Evolutionary conservation across 2,888 invertebrate genomes (phyloP), one percentile per base, ranked within the genome.

Genomic region (Tenthredo distinguenda): DNA sequence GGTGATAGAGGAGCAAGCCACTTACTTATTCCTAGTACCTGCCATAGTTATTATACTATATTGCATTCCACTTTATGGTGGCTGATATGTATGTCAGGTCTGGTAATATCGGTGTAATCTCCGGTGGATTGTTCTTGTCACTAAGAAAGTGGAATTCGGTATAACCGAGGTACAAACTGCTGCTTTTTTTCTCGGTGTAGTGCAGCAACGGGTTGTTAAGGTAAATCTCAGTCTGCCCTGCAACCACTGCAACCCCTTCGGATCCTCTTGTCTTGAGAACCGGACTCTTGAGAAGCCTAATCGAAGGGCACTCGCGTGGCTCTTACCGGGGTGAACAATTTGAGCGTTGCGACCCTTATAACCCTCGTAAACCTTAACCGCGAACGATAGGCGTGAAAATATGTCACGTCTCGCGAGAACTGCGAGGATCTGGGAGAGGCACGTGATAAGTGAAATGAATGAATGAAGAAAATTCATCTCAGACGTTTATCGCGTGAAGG

Each of bases 1-100:
- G 40, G 65, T 71, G 31, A 71, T 83, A 47, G 65, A 26, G 15
- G 68, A 65, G 68, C 47, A 68, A 68, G 68, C 83, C 40, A 83
- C 68, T 83, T 71, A 72, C 68, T 68, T 83, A 68, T 68, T 65
- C 83, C 31, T 47, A 31, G 47, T 83, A 47, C 83, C 68, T 68
- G 65, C 65, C 62, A 65, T 40, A 40, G 65, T 65, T 82, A 65
- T 82, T 62, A 62, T 26, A 62, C 62, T 82, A 82, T 82, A 82
- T 82, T 50, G 82, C 82, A 18, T 34, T 26, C 31, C 47, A 68
- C 47, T 62, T 26, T 15, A 40, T 26, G 68, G 37, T 58, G 62
- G 79, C 58, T 81, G 6, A 50, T 50, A 37, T 50, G 62, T n/a
- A 26, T 43, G 68, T 34, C 21, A 83, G 47, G 47, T 65, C 43